phyloP scores from a whole-genome alignment of 1,140 invertebrate genomes.

The Galleria mellonella region DNA sequence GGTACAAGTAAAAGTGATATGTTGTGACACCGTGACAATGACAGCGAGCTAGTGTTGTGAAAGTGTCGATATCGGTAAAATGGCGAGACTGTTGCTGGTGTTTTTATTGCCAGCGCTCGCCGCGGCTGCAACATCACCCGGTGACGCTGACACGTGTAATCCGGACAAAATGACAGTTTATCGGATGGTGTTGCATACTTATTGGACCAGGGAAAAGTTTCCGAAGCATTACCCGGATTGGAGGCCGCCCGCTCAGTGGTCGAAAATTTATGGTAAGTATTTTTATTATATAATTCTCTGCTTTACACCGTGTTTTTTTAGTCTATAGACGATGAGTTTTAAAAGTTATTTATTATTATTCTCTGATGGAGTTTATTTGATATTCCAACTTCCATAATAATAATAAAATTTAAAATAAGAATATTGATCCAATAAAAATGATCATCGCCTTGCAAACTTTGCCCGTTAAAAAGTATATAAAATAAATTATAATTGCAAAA shows the following conservation, averaged over 20 bases:
- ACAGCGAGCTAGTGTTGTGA: constrained; percentile 34
- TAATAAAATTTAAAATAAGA: background rate
- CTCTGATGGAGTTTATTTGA: too few species aligned
- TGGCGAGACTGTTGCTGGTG: constrained; percentile 34
- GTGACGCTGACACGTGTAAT: constrained; percentile 55
- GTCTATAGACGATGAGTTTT: too few species aligned
- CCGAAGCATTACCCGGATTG: constrained; percentile 94
- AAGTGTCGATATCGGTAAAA: constrained; percentile 36
- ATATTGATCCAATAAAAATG: too few species aligned
- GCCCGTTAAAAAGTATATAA: background rate
- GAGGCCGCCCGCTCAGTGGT: constrained; percentile 93
- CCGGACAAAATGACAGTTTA: constrained; percentile 84
- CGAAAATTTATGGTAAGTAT: constrained; percentile 89
- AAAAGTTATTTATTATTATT: too few species aligned
- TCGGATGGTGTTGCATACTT: constrained; percentile 88
- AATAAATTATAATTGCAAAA: constrained; percentile 19
- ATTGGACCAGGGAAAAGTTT: constrained; percentile 92
- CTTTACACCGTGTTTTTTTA: too few species aligned
- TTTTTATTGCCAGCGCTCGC: constrained; percentile 34
- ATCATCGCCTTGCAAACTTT: too few species aligned
- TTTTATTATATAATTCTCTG: background rate
- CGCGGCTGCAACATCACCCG: constrained; percentile 25
- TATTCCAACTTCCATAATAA: background rate
- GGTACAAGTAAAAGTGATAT: constrained; percentile 30
- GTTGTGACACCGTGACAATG: constrained; percentile 26